Conservation (phyloP, 2,113 vertebrate species). For the Enhydra lutris region DNA sequence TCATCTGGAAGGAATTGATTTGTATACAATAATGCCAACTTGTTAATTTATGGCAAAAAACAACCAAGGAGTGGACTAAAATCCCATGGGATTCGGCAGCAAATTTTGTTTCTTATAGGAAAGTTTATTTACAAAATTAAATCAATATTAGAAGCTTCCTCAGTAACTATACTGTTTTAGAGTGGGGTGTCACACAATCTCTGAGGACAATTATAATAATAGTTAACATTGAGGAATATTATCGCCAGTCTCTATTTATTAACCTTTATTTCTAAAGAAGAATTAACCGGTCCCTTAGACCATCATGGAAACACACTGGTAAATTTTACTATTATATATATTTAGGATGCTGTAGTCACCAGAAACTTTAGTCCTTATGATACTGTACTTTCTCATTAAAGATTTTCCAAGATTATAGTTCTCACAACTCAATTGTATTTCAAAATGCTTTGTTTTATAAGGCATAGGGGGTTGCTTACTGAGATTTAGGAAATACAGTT, state of each 20-base stretch:
- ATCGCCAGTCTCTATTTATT: background rate
- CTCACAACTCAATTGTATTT: background rate
- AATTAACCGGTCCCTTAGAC: background rate
- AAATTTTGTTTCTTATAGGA: background rate
- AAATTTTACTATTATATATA: background rate
- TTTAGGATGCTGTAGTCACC: background rate
- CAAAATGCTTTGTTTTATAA: background rate
- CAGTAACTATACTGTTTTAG: background rate
- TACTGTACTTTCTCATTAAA: conserved; percentile 26
- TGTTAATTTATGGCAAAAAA: background rate
- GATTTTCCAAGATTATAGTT: conserved; percentile 8
- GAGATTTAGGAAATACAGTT: background rate
- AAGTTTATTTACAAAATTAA: background rate
- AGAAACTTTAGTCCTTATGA: background rate
- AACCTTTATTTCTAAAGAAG: conserved; percentile 7
- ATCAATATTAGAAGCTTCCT: background rate
- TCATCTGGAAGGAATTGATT: background rate
- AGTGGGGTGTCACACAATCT: background rate
- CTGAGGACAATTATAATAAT: background rate
- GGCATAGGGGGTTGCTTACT: background rate
- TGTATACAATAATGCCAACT: background rate
- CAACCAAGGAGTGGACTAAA: background rate
- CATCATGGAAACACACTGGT: background rate
- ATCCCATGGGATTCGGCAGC: background rate
- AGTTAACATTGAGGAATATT: background rate